Percentiles rank a stretch among this genome's conserved stretches.
Evolutionary conservation across 2,888 invertebrate species (phyloP).

Genomic region (Macrosoma leucophasiata): DNA sequence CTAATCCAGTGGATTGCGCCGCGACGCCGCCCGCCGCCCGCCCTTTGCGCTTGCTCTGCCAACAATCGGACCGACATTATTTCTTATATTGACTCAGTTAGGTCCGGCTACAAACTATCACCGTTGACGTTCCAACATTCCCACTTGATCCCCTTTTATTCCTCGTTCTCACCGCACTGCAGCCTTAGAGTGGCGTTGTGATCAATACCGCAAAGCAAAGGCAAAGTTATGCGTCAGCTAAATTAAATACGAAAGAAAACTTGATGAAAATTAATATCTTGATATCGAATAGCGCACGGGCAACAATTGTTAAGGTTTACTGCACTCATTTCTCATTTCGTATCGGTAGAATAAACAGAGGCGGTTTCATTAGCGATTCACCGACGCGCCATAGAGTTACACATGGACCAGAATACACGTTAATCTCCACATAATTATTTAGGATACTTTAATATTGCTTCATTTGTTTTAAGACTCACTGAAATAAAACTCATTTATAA

Average conservation of each 20-base stretch:
- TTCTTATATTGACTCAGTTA: slow-evolving; percentile 56
- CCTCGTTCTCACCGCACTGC: no score
- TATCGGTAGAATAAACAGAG: slow-evolving; percentile 62
- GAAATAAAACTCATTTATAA: no score
- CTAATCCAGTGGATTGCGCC: slow-evolving; percentile 65
- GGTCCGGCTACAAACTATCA: slow-evolving; percentile 27
- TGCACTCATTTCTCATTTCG: slow-evolving; percentile 68
- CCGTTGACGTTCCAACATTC: slow-evolving; percentile 21
- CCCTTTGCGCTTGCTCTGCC: slow-evolving; percentile 28
- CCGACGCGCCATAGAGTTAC: slow-evolving; percentile 44
- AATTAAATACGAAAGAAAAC: slow-evolving; percentile 10
- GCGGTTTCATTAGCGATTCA: slow-evolving; percentile 64
- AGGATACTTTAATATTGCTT: no score
- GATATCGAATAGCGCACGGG: slow-evolving; percentile 17
- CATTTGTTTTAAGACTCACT: no score
- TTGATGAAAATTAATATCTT: slow-evolving; percentile 21
- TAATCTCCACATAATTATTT: no score
- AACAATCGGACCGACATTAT: slow-evolving; percentile 40
- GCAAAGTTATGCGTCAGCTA: no score
- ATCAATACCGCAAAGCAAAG: no score
- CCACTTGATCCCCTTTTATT: slow-evolving; percentile 12
- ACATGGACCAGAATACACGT: no score
- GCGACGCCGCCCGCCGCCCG: slow-evolving; percentile 38
- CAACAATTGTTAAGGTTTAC: slow-evolving; percentile 47
- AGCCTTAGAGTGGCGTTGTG: no score